Evolutionary conservation across 1,140 invertebrate species (phyloP), one percentile per base, ranked within the genome.

Genomic region (Cheumatopsyche charites): DNA sequence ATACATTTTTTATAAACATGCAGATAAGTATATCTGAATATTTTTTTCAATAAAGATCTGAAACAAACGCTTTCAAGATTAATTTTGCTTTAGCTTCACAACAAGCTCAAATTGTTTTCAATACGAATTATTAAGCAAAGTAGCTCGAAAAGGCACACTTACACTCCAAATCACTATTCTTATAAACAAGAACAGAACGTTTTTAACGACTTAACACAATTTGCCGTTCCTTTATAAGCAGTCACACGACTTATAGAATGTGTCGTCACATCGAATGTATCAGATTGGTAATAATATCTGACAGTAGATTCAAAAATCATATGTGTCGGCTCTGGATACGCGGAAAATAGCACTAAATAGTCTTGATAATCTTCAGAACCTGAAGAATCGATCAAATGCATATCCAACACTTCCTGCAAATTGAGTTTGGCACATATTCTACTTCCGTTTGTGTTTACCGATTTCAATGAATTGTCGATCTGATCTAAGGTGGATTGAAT

Each of bases 241-340:
- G 90, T 88, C 25, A 90, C 80, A 23, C 90, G 82, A 74, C 88
- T 90, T 4, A 91, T 86, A n/a, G n/a, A n/a, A n/a, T 3, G 79
- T 80, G 0, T 85, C 84, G 4, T 78, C 78, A 4, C 73, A 15
- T 62, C 55, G 1, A 79, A 66, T 17, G 70, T 75, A 1, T 79
- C 73, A 17, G 71, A 78, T 5, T 62, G 65, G n/a, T 73, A 58
- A 52, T 83, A 78, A 63, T 84, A 81, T 0, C 79, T 71, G 17
- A 87, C 82, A 0, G 88, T 90, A 2, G 86, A 83, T 79, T 91
- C 89, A 75, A 88, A 90, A 52, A 84, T 80, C 0, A 80, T 88
- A n/a, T n/a, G n/a, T n/a, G n/a, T n/a, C n/a, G n/a, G 19, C 82
- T 80, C 86, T 0, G 88, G 89, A 1, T 77, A 75, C 0, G 86